Base-by-base conservation (phyloP, 2,888 invertebrate species). In the Temnothorax ravouxi region DNA sequence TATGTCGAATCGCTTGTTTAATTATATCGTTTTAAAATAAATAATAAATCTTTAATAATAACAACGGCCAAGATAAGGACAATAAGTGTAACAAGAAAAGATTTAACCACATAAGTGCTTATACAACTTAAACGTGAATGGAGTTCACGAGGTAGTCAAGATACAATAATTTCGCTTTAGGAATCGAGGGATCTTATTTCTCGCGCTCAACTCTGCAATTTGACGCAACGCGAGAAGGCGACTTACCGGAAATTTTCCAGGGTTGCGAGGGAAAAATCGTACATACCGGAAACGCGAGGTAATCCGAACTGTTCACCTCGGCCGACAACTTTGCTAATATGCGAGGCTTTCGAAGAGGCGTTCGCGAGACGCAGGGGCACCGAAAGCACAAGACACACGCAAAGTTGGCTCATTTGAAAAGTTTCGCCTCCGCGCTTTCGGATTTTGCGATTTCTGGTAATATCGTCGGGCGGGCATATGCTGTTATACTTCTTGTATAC, bases 381-480 rank as follows among this genome's bases (percentile, higher is more conserved):
- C 89, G 89, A 92, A 92, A 92, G 91, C 91, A 91, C 93, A 94
- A 95, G 95, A 95, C 94, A 94, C 94, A 94, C 94, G 94, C 91
- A 94, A 94, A 95, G 94, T 94, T 94, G 92, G 89, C 91, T 94
- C 93, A 94, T 94, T 94, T 94, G 89, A 89, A 93, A 94, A 94
- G 93, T 94, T 94, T 91, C 34, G 54, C 41, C 18, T 21, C 47
- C 74, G 34, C 56, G 71, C 71, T 61, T 83, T 84, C 84, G 87
- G 86, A 90, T 90, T 88, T 83, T 82, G 88, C 88, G 90, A 90
- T 90, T 88, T 87, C 64, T 84, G 86, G 86, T 86, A 86, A 91
- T 90, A 89, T 82, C 74, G 29, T 47, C 47, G 77, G 77, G 15
- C 21, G 15, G 59, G 64, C n/a, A 25, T 21, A 8, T 44, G 64